Conservation (phyloP, 2,113 vertebrate species). For the Phycodurus eques region DNA sequence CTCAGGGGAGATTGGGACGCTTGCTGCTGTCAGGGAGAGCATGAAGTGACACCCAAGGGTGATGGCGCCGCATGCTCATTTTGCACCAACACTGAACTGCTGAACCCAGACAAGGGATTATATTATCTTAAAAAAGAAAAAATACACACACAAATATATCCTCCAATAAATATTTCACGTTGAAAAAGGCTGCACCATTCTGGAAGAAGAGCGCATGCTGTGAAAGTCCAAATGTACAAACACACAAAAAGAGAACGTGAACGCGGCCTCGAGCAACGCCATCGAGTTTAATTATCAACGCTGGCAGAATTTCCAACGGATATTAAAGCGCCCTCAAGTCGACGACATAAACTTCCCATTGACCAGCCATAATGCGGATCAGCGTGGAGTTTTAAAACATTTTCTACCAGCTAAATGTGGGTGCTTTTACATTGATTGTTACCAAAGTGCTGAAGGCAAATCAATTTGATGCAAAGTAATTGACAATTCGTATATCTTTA, state of each 20-base stretch:
- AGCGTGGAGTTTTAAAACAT: background rate
- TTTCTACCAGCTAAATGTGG: background rate
- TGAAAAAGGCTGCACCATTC: background rate
- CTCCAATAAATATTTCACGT: background rate
- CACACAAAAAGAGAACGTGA: background rate
- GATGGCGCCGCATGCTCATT: constrained; percentile 26
- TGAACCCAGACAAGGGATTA: constrained; percentile 13
- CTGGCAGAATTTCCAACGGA: background rate
- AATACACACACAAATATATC: no score
- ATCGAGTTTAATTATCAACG: background rate
- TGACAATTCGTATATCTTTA: background rate
- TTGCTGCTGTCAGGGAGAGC: constrained; percentile 41
- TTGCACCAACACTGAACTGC: constrained; percentile 22
- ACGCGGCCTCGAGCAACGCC: background rate
- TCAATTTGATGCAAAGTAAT: background rate
- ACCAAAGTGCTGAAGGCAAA: background rate
- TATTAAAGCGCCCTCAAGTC: background rate
- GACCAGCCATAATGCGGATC: background rate
- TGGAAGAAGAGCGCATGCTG: background rate
- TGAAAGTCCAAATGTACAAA: background rate
- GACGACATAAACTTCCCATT: background rate
- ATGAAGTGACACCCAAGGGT: constrained; percentile 35
- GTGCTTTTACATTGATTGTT: background rate
- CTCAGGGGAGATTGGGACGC: constrained; percentile 26
- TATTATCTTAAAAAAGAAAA: background rate